Evolutionary conservation across 1,140 invertebrate genomes (phyloP).

Genomic region (Drosophila takahashii): DNA sequence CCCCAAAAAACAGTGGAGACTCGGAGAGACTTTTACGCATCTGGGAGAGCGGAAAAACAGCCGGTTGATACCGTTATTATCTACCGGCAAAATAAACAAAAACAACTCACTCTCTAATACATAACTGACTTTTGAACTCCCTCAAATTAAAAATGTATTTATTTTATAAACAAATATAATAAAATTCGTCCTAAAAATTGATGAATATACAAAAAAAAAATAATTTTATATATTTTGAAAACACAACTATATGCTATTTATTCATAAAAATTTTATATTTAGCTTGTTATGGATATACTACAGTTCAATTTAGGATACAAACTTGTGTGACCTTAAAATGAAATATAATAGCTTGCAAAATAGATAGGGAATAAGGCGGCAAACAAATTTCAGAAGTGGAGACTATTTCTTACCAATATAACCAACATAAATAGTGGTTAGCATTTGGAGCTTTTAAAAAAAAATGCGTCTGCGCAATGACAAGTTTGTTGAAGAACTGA

Average conservation of each 20-base stretch:
- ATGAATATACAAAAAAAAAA: no score
- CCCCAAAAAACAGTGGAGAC: slow-evolving; percentile 36
- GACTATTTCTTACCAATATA: slow-evolving; percentile 33
- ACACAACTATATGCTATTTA: no score
- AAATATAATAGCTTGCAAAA: neutral
- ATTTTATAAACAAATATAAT: no score
- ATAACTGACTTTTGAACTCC: neutral
- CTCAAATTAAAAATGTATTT: neutral
- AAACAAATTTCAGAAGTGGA: slow-evolving; percentile 1
- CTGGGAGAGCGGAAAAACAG: slow-evolving; percentile 44
- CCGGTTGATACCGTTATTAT: slow-evolving; percentile 61
- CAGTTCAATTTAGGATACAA: no score
- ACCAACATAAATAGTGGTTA: neutral
- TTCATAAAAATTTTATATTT: no score
- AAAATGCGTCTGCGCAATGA: slow-evolving; percentile 3
- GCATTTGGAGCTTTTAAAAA: neutral
- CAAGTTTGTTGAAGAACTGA: neutral
- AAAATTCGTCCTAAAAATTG: no score
- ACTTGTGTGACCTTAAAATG: no score
- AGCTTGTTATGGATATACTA: no score
- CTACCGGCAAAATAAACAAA: slow-evolving; percentile 65
- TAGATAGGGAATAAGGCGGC: no score
- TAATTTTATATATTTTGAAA: no score
- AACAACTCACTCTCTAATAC: neutral
- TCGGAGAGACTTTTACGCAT: slow-evolving; percentile 1